phyloP scores from a whole-genome alignment of 2,888 invertebrate species.

The Rosalia funebris region DNA sequence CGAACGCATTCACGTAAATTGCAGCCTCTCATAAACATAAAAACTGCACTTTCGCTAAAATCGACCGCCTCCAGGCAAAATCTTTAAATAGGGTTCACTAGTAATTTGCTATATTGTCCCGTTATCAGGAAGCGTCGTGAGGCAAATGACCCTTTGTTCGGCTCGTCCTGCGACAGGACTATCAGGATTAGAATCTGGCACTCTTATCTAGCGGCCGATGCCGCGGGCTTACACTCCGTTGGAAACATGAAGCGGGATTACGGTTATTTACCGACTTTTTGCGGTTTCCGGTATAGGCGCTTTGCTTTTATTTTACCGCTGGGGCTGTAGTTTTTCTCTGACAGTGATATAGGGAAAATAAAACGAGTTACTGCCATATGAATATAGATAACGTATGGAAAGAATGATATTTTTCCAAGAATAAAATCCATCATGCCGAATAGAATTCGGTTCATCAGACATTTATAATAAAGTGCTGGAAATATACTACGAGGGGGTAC shows the following conservation, averaged over 20 bases:
- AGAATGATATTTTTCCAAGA: too few species aligned
- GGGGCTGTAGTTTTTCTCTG: neutral
- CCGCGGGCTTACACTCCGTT: conserved; percentile 22
- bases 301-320: conserved; percentile 22
- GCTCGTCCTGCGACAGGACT: conserved; percentile 22
- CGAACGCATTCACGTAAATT: too few species aligned
- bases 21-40: too few species aligned
- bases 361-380: too few species aligned
- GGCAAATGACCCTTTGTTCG: conserved; percentile 28
- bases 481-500: too few species aligned
- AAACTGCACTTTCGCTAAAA: conserved; percentile 12
- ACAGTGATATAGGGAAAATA: too few species aligned
- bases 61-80: conserved; percentile 15
- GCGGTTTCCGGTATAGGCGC: conserved; percentile 8
- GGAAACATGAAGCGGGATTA: conserved; percentile 21
- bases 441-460: too few species aligned
- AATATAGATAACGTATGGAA: too few species aligned
- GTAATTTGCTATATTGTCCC: conserved; percentile 15
- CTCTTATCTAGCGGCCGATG: conserved; percentile 26
- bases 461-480: too few species aligned
- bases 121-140: conserved; percentile 13
- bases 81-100: conserved; percentile 16
- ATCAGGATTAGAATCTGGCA: conserved; percentile 27
- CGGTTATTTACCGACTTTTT: conserved; percentile 23
- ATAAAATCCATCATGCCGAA: too few species aligned